Percentiles rank a stretch among this genome's conserved stretches.
These are phyloP conservation scores for Vannuccia rotundouncinata DNA, from an alignment of 2,888 invertebrate species.

Conservation along the genomic window DNA sequence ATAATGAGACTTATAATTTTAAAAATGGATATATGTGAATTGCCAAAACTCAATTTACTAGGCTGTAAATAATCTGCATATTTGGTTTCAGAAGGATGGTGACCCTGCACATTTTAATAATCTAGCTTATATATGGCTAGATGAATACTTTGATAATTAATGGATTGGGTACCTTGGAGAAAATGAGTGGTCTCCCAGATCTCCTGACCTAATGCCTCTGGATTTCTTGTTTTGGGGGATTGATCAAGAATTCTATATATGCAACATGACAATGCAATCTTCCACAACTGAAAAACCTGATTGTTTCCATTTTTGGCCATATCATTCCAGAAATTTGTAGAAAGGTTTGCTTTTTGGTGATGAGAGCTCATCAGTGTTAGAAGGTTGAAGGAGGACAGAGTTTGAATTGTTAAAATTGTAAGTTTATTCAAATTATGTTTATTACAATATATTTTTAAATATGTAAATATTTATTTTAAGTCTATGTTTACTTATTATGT, in stretches of 20 bases:
- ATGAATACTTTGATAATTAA: not conserved
- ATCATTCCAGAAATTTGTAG: not conserved
- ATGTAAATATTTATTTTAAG: no score
- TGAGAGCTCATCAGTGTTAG: not conserved
- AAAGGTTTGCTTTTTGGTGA: not conserved
- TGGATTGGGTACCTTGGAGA: not conserved
- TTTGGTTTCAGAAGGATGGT: not conserved
- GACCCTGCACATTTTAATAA: no score
- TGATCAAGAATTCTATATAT: slow-evolving; percentile 5
- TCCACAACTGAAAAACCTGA: slow-evolving; percentile 3
- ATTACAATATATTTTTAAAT: no score
- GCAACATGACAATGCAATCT: not conserved
- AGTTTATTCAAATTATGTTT: no score
- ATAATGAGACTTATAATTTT: not conserved
- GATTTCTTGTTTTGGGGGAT: not conserved
- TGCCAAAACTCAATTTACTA: not conserved
- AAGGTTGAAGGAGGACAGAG: not conserved
- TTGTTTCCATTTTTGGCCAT: not conserved
- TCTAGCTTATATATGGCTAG: not conserved
- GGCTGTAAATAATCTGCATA: not conserved
- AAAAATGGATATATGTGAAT: not conserved
- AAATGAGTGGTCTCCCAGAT: slow-evolving; percentile 1
- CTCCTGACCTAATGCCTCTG: not conserved
- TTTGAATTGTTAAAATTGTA: not conserved
- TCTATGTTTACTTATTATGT: no score